These are phyloP conservation scores for Sardinella longiceps DNA, from an alignment of 2,797 vertebrate genomes.

Conservation along the genomic window DNA sequence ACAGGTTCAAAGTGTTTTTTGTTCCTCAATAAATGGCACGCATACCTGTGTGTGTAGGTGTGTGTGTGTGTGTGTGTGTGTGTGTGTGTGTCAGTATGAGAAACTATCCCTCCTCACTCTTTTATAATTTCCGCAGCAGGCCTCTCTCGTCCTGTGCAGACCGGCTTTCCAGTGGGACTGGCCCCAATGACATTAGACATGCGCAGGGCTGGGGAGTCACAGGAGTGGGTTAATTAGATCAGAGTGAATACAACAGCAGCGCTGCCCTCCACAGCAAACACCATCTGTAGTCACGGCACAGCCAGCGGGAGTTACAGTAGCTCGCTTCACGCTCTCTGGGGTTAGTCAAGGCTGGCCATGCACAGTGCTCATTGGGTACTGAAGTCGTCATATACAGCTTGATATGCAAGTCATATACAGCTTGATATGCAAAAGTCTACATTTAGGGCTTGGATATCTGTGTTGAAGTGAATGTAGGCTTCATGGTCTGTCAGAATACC, in stretches of 20 bases:
- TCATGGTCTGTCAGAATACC: not conserved
- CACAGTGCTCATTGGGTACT: not conserved
- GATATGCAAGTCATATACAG: not conserved
- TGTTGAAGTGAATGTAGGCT: not conserved
- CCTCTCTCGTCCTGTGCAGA: not conserved
- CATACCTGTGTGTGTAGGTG: too few relatives aligned
- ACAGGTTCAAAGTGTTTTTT: too few relatives aligned
- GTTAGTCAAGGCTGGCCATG: not conserved
- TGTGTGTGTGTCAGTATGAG: too few relatives aligned
- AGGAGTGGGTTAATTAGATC: not conserved
- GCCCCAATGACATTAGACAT: not conserved
- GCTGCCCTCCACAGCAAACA: not conserved
- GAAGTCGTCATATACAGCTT: not conserved
- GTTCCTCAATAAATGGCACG: too few relatives aligned
- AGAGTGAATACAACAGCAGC: not conserved
- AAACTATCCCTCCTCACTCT: too few relatives aligned
- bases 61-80: too few relatives aligned
- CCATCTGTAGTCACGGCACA: not conserved
- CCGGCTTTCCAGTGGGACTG: not conserved
- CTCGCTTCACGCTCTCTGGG: not conserved
- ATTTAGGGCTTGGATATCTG: not conserved
- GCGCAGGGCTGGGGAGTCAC: not conserved
- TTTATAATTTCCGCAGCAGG: not conserved
- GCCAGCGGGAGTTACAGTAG: not conserved
- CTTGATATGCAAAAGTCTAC: not conserved